Conservation (phyloP, 2,888 invertebrate genomes). For the Campoplex nolae region DNA sequence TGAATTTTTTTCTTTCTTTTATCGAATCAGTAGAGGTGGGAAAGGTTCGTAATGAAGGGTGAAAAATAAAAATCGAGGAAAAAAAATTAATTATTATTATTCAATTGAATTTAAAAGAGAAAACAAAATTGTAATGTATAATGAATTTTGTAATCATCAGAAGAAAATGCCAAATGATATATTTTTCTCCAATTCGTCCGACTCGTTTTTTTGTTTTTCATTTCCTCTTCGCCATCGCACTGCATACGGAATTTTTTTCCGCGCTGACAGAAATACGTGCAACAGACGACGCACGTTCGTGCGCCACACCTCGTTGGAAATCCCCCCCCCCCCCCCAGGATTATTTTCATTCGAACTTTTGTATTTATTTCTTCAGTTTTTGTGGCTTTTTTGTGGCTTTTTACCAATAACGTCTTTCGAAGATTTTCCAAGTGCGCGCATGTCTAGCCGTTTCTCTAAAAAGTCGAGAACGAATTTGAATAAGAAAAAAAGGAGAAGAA, state of each 20-base stretch:
- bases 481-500: constrained; percentile 17
- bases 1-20: no score
- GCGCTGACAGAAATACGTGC: constrained; percentile 15
- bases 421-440: not conserved
- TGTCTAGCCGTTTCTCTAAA: not conserved
- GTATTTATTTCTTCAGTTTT: not conserved
- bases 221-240: not conserved
- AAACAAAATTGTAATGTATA: not conserved
- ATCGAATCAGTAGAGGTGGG: no score
- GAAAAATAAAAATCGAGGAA: not conserved
- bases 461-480: not conserved
- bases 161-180: no score
- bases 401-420: not conserved
- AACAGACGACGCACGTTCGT: constrained; percentile 4
- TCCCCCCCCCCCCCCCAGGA: not conserved
- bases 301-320: constrained; percentile 9
- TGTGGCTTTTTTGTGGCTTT: not conserved
- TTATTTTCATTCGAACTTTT: not conserved
- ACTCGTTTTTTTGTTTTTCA: not conserved
- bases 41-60: not conserved
- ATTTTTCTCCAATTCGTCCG: not conserved
- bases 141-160: not conserved
- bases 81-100: not conserved
- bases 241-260: not conserved
- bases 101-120: not conserved